Conservation (phyloP, 2,888 invertebrate genomes). For the Monopis laevigella region DNA sequence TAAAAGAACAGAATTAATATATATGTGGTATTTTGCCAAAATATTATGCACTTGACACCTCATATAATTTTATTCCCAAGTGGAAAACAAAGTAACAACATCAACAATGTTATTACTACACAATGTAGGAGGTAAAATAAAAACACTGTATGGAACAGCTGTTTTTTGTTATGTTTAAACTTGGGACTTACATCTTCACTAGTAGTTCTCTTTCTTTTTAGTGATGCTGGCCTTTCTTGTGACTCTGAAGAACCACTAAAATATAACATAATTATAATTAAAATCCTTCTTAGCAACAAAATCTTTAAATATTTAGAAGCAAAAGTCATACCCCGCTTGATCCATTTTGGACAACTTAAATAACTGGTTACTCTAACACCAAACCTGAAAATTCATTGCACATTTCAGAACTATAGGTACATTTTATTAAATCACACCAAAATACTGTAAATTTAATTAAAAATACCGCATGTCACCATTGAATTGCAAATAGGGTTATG, state of each 20-base stretch:
- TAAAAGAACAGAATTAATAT: too few relatives aligned
- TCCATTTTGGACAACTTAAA: slow-evolving; percentile 39
- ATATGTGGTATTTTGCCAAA: too few relatives aligned
- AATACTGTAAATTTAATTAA: slow-evolving; percentile 33
- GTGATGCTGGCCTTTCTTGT: slow-evolving; percentile 41
- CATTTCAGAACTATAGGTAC: background rate
- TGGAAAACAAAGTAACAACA: too few relatives aligned
- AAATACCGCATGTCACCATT: slow-evolving; percentile 64
- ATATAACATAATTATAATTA: background rate
- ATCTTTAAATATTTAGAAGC: slow-evolving; percentile 23
- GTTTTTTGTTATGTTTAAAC: too few relatives aligned
- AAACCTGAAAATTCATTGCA: slow-evolving; percentile 1
- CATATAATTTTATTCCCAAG: slow-evolving; percentile 9
- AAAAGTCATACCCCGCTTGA: slow-evolving; percentile 48
- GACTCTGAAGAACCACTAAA: slow-evolving; percentile 41
- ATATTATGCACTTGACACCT: too few relatives aligned
- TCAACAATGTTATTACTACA: too few relatives aligned
- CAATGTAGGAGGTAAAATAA: too few relatives aligned
- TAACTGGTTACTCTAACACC: background rate
- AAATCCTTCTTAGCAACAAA: background rate
- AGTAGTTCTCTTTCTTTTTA: slow-evolving; percentile 55
- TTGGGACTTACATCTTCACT: slow-evolving; percentile 53
- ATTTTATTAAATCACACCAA: slow-evolving; percentile 23
- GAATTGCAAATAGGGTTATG: slow-evolving; percentile 64
- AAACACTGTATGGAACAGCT: too few relatives aligned